Percentiles rank a stretch among this genome's conserved stretches.
These are phyloP conservation scores for Rhinolophus sinicus DNA, from an alignment of 2,113 vertebrate genomes.

Conservation along the genomic window DNA sequence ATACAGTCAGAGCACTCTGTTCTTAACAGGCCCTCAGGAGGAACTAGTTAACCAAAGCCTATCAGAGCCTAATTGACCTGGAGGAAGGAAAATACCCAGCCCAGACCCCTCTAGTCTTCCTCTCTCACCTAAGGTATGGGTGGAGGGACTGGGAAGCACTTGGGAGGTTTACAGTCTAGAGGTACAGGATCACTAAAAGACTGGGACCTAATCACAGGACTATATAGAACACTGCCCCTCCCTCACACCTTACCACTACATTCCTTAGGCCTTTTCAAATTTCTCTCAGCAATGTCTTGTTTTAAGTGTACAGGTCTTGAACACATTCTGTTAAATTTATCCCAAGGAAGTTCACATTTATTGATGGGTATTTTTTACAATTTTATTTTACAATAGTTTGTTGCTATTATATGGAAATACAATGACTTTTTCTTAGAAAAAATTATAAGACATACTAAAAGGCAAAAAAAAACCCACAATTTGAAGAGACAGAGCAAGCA, in stretches of 20 bases:
- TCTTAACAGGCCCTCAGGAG: neutral
- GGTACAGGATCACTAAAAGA: neutral
- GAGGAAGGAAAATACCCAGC: neutral
- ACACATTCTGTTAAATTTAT: conserved; percentile 17
- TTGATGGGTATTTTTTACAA: neutral
- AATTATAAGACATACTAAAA: neutral
- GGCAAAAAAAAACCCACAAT: neutral
- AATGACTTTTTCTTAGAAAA: neutral
- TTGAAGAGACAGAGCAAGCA: neutral
- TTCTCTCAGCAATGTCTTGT: neutral
- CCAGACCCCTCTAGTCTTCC: neutral
- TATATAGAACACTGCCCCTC: neutral
- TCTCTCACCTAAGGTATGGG: neutral
- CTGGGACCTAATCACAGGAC: neutral
- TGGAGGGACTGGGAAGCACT: neutral
- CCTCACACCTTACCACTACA: neutral
- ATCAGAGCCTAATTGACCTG: neutral
- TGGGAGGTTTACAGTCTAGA: neutral
- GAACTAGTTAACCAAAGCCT: neutral
- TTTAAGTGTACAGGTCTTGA: neutral
- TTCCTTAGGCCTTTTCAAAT: neutral
- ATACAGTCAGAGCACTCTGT: no score
- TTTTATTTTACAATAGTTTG: neutral
- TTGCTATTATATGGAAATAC: neutral
- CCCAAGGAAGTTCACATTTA: neutral